Evolutionary conservation across 2,113 vertebrate species (phyloP).

Genomic region (Gorilla gorilla): DNA sequence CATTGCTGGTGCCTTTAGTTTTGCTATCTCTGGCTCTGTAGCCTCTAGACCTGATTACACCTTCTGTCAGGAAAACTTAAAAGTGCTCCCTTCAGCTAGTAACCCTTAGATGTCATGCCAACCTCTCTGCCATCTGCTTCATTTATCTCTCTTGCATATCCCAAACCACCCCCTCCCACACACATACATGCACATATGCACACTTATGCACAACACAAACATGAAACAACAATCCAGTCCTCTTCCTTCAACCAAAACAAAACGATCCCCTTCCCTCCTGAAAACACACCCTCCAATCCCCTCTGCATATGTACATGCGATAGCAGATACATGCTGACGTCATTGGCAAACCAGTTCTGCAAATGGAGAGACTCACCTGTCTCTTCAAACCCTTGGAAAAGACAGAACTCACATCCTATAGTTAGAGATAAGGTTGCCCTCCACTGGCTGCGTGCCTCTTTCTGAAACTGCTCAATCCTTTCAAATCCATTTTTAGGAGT

Average conservation of each 20-base stretch:
- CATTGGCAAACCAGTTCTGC: background rate
- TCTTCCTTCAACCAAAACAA: slow-evolving; percentile 15
- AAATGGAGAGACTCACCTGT: background rate
- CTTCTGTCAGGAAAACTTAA: slow-evolving; percentile 11
- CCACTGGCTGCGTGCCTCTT: background rate
- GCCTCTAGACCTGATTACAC: background rate
- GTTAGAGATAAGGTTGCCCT: background rate
- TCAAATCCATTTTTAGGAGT: background rate
- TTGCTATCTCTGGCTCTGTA: background rate
- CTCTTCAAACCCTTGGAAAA: background rate
- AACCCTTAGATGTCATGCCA: background rate
- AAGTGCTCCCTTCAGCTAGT: background rate
- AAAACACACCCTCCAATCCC: background rate
- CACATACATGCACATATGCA: background rate
- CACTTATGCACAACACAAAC: background rate
- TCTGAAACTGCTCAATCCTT: background rate
- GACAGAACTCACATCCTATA: background rate
- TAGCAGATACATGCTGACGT: background rate
- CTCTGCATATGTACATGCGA: background rate
- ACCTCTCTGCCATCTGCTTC: background rate
- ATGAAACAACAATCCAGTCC: background rate
- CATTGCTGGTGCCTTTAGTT: background rate
- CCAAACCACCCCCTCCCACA: background rate
- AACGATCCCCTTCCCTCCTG: background rate
- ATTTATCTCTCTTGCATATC: background rate